Evolutionary conservation across 2,797 vertebrate genomes (phyloP), one percentile per base, ranked within the genome.

Genomic region (Pogonophryne albipinna): DNA sequence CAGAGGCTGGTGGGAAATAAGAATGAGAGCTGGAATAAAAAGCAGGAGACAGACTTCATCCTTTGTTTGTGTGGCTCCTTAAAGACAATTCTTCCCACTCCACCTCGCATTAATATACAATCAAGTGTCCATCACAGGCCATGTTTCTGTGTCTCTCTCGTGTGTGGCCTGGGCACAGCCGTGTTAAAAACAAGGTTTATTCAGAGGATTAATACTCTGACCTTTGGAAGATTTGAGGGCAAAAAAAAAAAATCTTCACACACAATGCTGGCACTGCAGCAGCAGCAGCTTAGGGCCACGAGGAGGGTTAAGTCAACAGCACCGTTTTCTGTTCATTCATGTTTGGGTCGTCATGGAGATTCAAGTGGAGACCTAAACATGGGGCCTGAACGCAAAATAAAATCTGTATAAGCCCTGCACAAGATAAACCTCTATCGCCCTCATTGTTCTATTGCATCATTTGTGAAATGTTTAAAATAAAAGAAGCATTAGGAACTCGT

Each of bases 151-250:
- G 62, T 63, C 65, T 78, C 78, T 82, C 75, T 81, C 85, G 78
- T 86, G 79, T 86, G 85, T 89, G 91, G 85, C 85, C 90, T 66
- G 74, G 68, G 75, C 76, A 76, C 72, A 76, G 83, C 65, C 75
- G 79, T 84, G 88, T 89, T 92, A 83, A 90, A 89, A 86, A 89
- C 77, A 84, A 81, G 83, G 86, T 93, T 93, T 91, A 94, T 93
- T 93, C 87, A 90, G 78, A 86, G 91, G 91, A 94, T 93, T 94
- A 95, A 92, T 92, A 90, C 88, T 88, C 83, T 94, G 93, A 94
- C 93, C 95, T 95, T 93, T 93, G 76, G 84, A 91, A 93, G 91
- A 92, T 93, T 87, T 91, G 83, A 86, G 91, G 87, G 76, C 82
- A 86, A 74, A 85, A 81, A 20, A 73, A 84, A 84, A 80, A 87